phyloP scores from a whole-genome alignment of 2,797 vertebrate species.

The Pangasius djambal region DNA sequence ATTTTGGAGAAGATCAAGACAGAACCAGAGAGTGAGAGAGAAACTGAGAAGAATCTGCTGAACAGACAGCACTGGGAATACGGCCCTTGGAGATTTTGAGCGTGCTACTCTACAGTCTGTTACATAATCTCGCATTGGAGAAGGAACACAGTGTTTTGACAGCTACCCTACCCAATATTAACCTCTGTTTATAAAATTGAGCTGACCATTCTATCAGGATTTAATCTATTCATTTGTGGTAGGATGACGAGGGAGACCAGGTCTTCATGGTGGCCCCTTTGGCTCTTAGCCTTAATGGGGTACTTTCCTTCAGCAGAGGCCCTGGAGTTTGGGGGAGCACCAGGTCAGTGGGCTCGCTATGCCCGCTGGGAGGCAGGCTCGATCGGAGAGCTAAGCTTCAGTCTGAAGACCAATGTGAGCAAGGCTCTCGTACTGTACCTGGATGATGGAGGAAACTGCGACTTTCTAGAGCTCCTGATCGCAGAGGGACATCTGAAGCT shows the following conservation, averaged over 20 bases:
- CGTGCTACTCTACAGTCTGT: not conserved
- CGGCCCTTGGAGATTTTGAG: conserved; percentile 51
- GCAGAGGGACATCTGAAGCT: conserved; percentile 84
- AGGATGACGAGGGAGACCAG: conserved; percentile 70
- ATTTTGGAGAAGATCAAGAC: conserved; percentile 72
- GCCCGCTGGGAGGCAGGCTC: conserved; percentile 87
- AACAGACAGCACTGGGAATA: conserved; percentile 53
- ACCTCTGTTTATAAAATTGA: not conserved
- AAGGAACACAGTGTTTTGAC: not conserved
- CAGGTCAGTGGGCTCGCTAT: conserved; percentile 93
- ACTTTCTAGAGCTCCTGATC: conserved; percentile 91
- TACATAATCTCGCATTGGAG: not conserved
- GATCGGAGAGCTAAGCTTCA: conserved; percentile 89
- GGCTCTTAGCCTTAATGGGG: conserved; percentile 70
- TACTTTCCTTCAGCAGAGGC: conserved; percentile 65
- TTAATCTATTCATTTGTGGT: conserved; percentile 39
- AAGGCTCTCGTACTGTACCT: conserved; percentile 90
- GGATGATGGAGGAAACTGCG: conserved; percentile 94
- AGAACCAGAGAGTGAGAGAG: conserved; percentile 56
- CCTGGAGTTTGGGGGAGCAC: conserved; percentile 87
- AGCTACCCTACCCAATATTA: not conserved
- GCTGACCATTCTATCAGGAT: not conserved
- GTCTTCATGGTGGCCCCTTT: conserved; percentile 67
- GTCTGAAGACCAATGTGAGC: conserved; percentile 87
- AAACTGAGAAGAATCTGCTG: conserved; percentile 54